Base-by-base conservation (phyloP, 2,888 invertebrate species). In the Rhorus exstirpatorius region DNA sequence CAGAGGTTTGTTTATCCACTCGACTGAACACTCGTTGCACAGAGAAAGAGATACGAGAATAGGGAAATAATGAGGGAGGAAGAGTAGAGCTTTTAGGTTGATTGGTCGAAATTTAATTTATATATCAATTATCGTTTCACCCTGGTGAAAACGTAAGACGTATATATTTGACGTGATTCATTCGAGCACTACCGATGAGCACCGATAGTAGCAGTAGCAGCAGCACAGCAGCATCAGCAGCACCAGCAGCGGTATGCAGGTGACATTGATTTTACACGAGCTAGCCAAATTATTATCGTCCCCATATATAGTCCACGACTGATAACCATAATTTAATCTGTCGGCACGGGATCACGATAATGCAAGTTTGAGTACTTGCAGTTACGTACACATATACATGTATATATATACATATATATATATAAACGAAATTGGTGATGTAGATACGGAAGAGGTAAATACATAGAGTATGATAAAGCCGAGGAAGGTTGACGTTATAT, bases 41-140 rank as follows among this genome's bases (percentile, higher is more conserved):
- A 35, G 46, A 55, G 46, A 55, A 70, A 74, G 55, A 24, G n/a
- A 24, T 26, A 10, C 46, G 26, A 55, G 46, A 60, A 17, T 60
- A 12, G 51, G 26, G 44, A 44, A 63, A 51, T 51, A 38, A 21
- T 60, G 38, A 55, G 65, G 26, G n/a, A 35, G n/a, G 17, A 26
- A 46, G 60, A 31, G 38, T 41, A 58, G 75, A 77, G 74, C 53
- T 81, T 72, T 82, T 67, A 70, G 14, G 26, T 68, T 84, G 76
- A 78, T 86, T 84, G 71, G 76, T 63, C 53, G 70, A 74, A 80
- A 75, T 41, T 84, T 46, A 83, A 83, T 87, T 86, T 83, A 61
- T 77, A 65, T 65, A 35, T 44, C 65, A 85, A 86, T 85, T 85
- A 86, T 86, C 74, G 81, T 71, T 81, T 41, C n/a, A 44, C 51